Conservation (phyloP, 2,797 vertebrate genomes). For the Prionace glauca region DNA sequence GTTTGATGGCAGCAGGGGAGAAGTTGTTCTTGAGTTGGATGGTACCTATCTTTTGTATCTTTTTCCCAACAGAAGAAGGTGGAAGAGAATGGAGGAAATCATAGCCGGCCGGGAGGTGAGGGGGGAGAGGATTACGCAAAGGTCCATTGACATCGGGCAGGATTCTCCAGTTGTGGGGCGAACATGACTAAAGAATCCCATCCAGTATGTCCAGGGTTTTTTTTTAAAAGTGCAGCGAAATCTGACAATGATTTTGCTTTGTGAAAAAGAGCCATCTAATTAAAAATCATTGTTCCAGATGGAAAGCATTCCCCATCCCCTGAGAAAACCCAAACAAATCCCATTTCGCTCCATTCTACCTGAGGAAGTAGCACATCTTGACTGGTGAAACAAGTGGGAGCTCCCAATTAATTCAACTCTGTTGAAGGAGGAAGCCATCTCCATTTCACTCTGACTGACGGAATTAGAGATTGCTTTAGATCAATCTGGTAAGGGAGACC, state of each 20-base stretch:
- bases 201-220: neutral
- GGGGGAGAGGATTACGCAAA: too few relatives aligned
- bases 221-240: neutral
- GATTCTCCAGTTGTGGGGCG: too few relatives aligned
- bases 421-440: neutral
- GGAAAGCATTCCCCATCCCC: neutral
- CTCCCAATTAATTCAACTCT: neutral
- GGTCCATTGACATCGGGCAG: too few relatives aligned
- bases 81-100: too few relatives aligned
- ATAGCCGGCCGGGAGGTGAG: too few relatives aligned
- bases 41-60: too few relatives aligned
- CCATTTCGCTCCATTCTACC: neutral
- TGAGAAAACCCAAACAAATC: neutral
- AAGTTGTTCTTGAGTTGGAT: too few relatives aligned
- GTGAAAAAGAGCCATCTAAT: neutral
- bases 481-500: neutral
- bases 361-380: neutral
- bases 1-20: too few relatives aligned
- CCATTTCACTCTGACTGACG: neutral
- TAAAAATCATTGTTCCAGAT: neutral
- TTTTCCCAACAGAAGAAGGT: too few relatives aligned
- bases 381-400: neutral
- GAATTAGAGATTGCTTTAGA: neutral
- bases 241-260: neutral
- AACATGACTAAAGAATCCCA: too few relatives aligned